Evolutionary conservation across 2,113 vertebrate genomes (phyloP).

Genomic region (Lepus timidus): DNA sequence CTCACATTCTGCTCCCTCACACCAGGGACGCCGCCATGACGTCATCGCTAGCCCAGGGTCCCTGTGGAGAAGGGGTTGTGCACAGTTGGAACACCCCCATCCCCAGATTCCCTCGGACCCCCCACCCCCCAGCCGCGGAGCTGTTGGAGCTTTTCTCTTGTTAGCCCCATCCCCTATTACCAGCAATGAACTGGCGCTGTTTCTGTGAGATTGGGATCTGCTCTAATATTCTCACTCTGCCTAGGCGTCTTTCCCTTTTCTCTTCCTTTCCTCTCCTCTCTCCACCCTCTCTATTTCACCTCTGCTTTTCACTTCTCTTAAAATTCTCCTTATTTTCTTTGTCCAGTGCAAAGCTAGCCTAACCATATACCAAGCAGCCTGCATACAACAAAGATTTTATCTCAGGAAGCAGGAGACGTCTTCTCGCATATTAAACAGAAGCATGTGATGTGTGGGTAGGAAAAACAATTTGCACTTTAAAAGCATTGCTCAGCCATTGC

Average conservation of each 20-base stretch:
- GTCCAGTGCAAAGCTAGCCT: neutral
- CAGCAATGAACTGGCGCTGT: neutral
- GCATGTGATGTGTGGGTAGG: conserved; percentile 52
- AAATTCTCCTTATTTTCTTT: conserved; percentile 23
- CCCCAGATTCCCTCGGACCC: neutral
- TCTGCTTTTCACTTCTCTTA: neutral
- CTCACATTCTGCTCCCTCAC: neutral
- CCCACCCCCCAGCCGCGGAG: neutral
- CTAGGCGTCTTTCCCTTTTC: neutral
- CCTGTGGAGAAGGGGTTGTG: neutral
- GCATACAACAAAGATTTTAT: conserved; percentile 46
- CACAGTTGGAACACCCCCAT: neutral
- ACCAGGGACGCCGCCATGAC: conserved; percentile 21
- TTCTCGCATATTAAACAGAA: conserved; percentile 52
- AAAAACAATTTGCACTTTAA: conserved; percentile 59
- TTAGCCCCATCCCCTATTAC: neutral
- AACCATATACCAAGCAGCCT: conserved; percentile 37
- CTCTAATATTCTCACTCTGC: neutral
- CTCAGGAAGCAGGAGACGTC: neutral
- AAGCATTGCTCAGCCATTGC: conserved; percentile 25
- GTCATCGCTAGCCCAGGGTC: conserved; percentile 31
- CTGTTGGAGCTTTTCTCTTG: neutral
- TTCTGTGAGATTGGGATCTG: neutral
- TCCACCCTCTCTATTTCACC: neutral
- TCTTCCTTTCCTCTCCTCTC: neutral